phyloP scores from a whole-genome alignment of 2,113 vertebrate species.

The Semicossyphus pulcher region DNA sequence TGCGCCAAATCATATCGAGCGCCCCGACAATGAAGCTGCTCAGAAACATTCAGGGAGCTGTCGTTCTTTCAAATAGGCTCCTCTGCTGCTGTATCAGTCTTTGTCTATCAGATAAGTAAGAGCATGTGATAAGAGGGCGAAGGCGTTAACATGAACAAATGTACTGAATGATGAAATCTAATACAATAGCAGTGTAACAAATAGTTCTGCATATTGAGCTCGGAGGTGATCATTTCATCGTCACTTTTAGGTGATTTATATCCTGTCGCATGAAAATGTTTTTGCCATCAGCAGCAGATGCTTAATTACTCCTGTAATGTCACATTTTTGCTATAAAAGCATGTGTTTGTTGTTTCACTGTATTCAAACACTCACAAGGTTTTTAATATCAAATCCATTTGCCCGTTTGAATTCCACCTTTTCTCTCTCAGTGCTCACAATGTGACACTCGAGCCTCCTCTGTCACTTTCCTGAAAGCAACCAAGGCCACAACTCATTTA shows the following conservation, averaged over 20 bases:
- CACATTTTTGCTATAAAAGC: too few species aligned
- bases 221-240: too few species aligned
- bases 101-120: slow-evolving; percentile 26
- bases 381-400: not conserved
- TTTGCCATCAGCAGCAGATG: too few species aligned
- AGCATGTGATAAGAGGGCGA: slow-evolving; percentile 25
- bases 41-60: slow-evolving; percentile 9
- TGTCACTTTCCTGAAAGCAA: slow-evolving; percentile 4
- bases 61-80: slow-evolving; percentile 13
- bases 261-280: too few species aligned
- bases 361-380: not conserved
- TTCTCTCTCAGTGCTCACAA: not conserved
- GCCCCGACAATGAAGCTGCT: slow-evolving; percentile 19
- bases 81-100: slow-evolving; percentile 20
- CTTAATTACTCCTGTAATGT: too few species aligned
- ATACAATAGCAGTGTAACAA: not conserved
- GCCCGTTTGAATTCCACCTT: not conserved
- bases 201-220: too few species aligned
- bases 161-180: not conserved
- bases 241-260: too few species aligned
- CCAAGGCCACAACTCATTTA: not conserved
- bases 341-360: not conserved
- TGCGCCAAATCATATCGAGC: slow-evolving; percentile 51
- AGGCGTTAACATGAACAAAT: not conserved
- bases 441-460: not conserved